Evolutionary conservation across 2,113 vertebrate genomes (phyloP), one percentile per base, ranked within the genome.

Genomic region (Ammodramus savannarum): DNA sequence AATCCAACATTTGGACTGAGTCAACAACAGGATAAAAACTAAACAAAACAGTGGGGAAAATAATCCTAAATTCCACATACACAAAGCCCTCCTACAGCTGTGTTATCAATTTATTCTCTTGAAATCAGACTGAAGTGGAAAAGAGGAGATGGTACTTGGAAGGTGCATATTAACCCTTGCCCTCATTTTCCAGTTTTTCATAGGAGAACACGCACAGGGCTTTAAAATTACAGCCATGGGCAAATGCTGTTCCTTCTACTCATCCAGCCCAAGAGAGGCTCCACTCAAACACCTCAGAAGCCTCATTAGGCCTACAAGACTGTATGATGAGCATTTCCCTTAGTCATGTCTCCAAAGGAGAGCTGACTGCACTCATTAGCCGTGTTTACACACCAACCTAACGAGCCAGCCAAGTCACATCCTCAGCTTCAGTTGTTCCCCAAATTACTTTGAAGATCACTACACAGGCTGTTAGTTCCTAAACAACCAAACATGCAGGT

Each of bases 381-480:
- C 21, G 1, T n/a, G 31, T 73, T 91, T 57, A 73, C 32, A 52
- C 3, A 5, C 13, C 77, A 49, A 1, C 78, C 27, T 41, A 61
- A 83, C 3, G 12, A 43, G 41, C 43, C 77, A 72, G 49, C 36
- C 46, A 65, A 38, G 61, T 62, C 87, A 55, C 10, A 20, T 32
- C 23, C 44, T 77, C 13, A 0, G 29, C 46, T 71, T 38, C 46
- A 62, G 67, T 10, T 11, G 55, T 12, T 66, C 74, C 79, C 81
- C 52, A 84, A 71, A 62, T 89, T 15, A 49, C 61, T 91, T 3
- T n/a, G 54, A 52, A 59, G 31, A 77, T 66, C 27, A 63, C 83
- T 88, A 58, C 32, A 10, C 58, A 89, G 58, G 61, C 93, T 95
- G 97, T 98, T 98, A 98, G 98, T 96, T 96, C 93, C 97, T 97